Conservation (phyloP, 2,888 invertebrate genomes). For the Callyntrura guangdongensis region DNA sequence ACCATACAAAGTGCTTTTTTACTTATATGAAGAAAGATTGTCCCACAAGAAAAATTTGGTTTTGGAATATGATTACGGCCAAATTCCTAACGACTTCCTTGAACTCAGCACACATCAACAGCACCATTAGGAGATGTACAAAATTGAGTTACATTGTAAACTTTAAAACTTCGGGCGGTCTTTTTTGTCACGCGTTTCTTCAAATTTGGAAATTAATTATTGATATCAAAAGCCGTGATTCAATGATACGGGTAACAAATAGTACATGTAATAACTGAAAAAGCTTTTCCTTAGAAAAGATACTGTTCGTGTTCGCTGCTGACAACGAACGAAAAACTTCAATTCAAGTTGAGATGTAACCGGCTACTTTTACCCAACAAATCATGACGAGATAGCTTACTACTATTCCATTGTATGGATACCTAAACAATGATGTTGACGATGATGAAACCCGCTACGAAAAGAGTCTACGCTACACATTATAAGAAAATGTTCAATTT, state of each 20-base stretch:
- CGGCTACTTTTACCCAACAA: slow-evolving; percentile 45
- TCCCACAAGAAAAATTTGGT: no score
- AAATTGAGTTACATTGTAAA: no score
- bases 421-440: slow-evolving; percentile 40
- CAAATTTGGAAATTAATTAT: slow-evolving; percentile 21
- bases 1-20: no score
- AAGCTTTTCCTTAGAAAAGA: background rate
- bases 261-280: background rate
- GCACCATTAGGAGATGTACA: no score
- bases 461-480: background rate
- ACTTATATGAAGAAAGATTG: no score
- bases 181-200: no score
- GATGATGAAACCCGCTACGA: slow-evolving; percentile 10
- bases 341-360: slow-evolving; percentile 25
- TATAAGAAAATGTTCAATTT: slow-evolving; percentile 52
- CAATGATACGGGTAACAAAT: slow-evolving; percentile 57
- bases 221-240: slow-evolving; percentile 55
- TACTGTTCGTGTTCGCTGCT: no score
- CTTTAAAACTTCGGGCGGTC: background rate
- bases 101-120: no score
- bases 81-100: no score
- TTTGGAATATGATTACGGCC: no score
- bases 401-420: slow-evolving; percentile 7
- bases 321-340: background rate
- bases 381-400: slow-evolving; percentile 6